Evolutionary conservation across 2,888 invertebrate species (phyloP), one percentile per base, ranked within the genome.

Genomic region (Athrips mouffetella): DNA sequence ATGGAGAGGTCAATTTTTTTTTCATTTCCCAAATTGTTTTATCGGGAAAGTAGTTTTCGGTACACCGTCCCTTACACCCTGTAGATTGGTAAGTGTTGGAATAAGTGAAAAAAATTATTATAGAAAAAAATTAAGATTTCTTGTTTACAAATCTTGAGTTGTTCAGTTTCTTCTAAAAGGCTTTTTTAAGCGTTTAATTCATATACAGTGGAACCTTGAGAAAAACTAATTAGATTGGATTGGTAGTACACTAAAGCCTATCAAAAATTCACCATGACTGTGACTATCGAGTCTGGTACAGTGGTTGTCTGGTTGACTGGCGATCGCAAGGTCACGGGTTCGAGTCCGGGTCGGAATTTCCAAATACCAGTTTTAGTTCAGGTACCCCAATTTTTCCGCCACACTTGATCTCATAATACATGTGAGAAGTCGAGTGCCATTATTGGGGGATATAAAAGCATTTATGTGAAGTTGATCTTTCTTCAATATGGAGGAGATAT

Each of bases 401-500:
- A 88, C 85, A 79, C 88, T 84, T 73, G 84, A 72, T 71, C 63
- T 81, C 82, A 80, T 76, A 29, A 37, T 7, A 78, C 77, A 78
- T 75, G 82, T 81, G 81, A 84, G 69, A n/a, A 45, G 61, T 74
- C 73, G 68, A 74, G 81, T 80, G 83, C 84, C 84, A 76, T 73
- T 63, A 74, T 76, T 72, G 81, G 81, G 82, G 81, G 55, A 83
- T 49, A 85, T 55, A 60, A 63, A 63, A 42, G 80, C 79, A 68
- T 64, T 39, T 59, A 84, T 42, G 63, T 84, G 85, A 81, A 84
- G 83, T 70, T 71, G 76, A 74, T 74, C 70, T 63, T 59, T 58
- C 63, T 52, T 55, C 49, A 31, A 20, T 30, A 54, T 59, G 42
- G 63, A 66, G 50, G 62, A 54, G 70, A 73, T 76, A 78, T 81